Conservation (phyloP, 1,140 invertebrate species). For the Ectropis grisescens region DNA sequence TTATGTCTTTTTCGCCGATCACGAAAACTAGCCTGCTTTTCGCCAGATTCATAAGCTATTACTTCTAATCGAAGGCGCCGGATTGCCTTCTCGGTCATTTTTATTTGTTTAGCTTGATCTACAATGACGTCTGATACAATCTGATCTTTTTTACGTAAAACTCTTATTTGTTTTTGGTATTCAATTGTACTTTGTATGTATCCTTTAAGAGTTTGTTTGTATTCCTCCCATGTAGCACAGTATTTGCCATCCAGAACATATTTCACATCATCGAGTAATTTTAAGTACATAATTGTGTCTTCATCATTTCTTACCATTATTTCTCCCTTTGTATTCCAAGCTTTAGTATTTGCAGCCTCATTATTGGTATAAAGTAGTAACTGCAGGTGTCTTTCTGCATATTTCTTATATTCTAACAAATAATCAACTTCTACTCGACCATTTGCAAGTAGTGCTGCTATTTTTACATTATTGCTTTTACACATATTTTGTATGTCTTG, state of each 20-base stretch:
- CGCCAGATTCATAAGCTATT: slow-evolving; percentile 50
- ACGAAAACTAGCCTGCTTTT: slow-evolving; percentile 54
- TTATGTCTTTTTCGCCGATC: slow-evolving; percentile 50
- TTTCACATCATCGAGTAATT: slow-evolving; percentile 42
- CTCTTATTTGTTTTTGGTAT: slow-evolving; percentile 51
- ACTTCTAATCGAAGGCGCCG: slow-evolving; percentile 40
- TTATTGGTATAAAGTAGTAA: slow-evolving; percentile 41
- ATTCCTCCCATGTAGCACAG: slow-evolving; percentile 49
- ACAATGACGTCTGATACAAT: slow-evolving; percentile 60
- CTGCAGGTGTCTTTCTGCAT: slow-evolving; percentile 58
- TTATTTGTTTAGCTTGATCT: slow-evolving; percentile 50
- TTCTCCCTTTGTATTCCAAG: slow-evolving; percentile 49
- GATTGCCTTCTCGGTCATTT: slow-evolving; percentile 43
- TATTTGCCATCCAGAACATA: slow-evolving; percentile 51
- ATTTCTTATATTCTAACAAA: no score
- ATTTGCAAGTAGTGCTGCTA: slow-evolving; percentile 27
- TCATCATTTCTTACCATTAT: slow-evolving; percentile 58
- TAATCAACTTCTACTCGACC: no score
- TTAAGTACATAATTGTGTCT: slow-evolving; percentile 39
- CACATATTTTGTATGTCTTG: slow-evolving; percentile 41
- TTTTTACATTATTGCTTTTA: slow-evolving; percentile 35
- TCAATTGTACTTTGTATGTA: slow-evolving; percentile 48
- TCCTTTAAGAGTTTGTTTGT: slow-evolving; percentile 45
- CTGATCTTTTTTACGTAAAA: slow-evolving; percentile 53
- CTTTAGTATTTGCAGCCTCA: slow-evolving; percentile 38